Conservation (phyloP, 1,140 invertebrate genomes). For the Cotesia glomerata region DNA sequence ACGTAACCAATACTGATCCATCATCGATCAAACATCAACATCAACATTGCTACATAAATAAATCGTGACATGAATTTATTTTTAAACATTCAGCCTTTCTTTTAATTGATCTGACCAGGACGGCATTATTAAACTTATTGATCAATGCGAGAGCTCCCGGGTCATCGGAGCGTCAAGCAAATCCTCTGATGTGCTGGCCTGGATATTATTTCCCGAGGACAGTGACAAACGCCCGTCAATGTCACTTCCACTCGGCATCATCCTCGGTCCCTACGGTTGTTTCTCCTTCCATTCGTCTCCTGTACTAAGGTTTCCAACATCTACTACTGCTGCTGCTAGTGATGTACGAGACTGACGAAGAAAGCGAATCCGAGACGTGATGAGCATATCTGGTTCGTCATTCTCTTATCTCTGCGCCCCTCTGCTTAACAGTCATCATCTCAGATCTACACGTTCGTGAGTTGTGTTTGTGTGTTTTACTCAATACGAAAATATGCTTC, state of each 20-base stretch:
- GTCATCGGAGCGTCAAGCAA: slow-evolving; percentile 34
- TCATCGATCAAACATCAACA: no score
- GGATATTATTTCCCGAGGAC: slow-evolving; percentile 62
- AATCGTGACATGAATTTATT: background rate
- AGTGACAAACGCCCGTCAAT: slow-evolving; percentile 62
- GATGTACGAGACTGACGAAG: slow-evolving; percentile 22
- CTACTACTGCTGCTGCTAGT: background rate
- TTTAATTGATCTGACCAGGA: background rate
- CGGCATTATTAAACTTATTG: slow-evolving; percentile 16
- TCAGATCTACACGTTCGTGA: background rate
- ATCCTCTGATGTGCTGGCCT: slow-evolving; percentile 33
- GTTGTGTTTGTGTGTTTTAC: no score
- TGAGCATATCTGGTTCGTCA: slow-evolving; percentile 54
- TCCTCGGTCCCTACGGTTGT: slow-evolving; percentile 30
- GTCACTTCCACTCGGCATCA: slow-evolving; percentile 50
- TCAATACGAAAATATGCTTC: no score
- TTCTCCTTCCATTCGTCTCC: slow-evolving; percentile 21
- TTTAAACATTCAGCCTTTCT: background rate
- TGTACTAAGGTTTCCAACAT: slow-evolving; percentile 1
- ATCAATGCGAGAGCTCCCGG: slow-evolving; percentile 34
- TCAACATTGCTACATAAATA: no score
- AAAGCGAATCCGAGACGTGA: slow-evolving; percentile 49
- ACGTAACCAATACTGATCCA: no score
- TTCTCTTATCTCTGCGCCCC: slow-evolving; percentile 9
- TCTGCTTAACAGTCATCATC: slow-evolving; percentile 37